Evolutionary conservation across 2,113 vertebrate species (phyloP).

Genomic region (Cyprinodon brontotheroides): DNA sequence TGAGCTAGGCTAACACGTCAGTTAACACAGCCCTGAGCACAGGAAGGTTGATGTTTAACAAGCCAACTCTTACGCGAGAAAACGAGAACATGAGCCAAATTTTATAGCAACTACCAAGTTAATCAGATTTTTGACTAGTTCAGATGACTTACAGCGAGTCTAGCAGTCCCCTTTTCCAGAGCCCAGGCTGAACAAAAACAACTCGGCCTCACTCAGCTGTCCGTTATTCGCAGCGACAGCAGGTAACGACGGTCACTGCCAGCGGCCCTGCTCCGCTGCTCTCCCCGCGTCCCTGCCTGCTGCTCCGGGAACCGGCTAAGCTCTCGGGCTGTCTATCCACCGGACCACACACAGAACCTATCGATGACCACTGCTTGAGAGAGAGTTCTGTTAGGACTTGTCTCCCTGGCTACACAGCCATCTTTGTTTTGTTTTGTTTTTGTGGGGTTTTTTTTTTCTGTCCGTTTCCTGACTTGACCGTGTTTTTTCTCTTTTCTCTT

Average conservation of each 20-base stretch:
- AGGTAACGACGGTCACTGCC: conserved; percentile 45
- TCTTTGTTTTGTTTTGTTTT: conserved; percentile 80
- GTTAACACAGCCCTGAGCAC: conserved; percentile 27
- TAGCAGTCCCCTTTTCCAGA: conserved; percentile 64
- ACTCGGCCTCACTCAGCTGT: conserved; percentile 69
- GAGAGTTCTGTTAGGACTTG: conserved; percentile 68
- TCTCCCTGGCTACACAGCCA: conserved; percentile 81
- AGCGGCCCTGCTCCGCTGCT: conserved; percentile 50
- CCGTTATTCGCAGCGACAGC: conserved; percentile 78
- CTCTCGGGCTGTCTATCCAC: conserved; percentile 33
- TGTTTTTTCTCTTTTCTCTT: conserved; percentile 44
- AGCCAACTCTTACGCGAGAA: conserved; percentile 36
- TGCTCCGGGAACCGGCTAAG: conserved; percentile 55
- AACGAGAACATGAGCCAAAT: conserved; percentile 46
- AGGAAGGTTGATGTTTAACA: conserved; percentile 20
- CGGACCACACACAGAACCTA: conserved; percentile 47
- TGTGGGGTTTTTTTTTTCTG: conserved; percentile 18
- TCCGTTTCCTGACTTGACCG: conserved; percentile 65
- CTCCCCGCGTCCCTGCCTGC: conserved; percentile 42
- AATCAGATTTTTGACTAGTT: conserved; percentile 47
- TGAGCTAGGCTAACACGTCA: conserved; percentile 65
- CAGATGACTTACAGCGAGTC: conserved; percentile 65
- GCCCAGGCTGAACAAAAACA: conserved; percentile 79
- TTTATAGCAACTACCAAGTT: conserved; percentile 4
- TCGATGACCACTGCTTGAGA: conserved; percentile 54